phyloP scores from a whole-genome alignment of 2,888 invertebrate genomes.

The Hydraecia micacea region DNA sequence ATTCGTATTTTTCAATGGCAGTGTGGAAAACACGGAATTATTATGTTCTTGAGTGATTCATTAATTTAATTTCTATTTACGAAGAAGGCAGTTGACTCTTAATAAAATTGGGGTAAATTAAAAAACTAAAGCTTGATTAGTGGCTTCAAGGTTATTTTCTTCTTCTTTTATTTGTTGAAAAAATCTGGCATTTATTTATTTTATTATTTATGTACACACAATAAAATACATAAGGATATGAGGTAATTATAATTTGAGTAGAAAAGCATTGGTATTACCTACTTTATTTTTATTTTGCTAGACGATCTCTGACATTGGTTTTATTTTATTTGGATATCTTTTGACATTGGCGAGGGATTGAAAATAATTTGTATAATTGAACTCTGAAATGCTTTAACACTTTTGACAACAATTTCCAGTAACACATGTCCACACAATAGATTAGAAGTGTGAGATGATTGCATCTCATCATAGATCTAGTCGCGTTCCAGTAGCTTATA shows the following conservation, averaged over 20 bases:
- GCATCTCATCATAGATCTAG: conserved; percentile 43
- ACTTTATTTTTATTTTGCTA: neutral
- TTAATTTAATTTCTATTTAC: conserved; percentile 22
- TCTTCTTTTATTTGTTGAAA: neutral
- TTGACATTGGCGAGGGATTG: neutral
- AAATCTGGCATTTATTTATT: neutral
- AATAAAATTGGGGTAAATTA: conserved; percentile 9
- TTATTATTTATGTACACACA: too few relatives aligned
- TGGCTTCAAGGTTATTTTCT: neutral
- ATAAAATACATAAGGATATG: too few relatives aligned
- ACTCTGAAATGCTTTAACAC: neutral
- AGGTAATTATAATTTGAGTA: too few relatives aligned
- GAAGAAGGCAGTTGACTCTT: conserved; percentile 70
- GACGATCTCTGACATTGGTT: neutral
- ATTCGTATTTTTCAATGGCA: conserved; percentile 26
- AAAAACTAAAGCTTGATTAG: neutral
- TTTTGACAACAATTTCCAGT: neutral
- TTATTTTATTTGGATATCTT: neutral
- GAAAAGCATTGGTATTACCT: neutral
- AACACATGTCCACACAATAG: neutral
- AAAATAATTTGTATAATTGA: neutral
- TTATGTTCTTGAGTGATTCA: neutral
- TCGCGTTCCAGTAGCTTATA: conserved; percentile 24
- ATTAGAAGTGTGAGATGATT: conserved; percentile 31
- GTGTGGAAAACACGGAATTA: conserved; percentile 8